phyloP scores from a whole-genome alignment of 2,888 invertebrate species.

The Orchesellides sinensis region DNA sequence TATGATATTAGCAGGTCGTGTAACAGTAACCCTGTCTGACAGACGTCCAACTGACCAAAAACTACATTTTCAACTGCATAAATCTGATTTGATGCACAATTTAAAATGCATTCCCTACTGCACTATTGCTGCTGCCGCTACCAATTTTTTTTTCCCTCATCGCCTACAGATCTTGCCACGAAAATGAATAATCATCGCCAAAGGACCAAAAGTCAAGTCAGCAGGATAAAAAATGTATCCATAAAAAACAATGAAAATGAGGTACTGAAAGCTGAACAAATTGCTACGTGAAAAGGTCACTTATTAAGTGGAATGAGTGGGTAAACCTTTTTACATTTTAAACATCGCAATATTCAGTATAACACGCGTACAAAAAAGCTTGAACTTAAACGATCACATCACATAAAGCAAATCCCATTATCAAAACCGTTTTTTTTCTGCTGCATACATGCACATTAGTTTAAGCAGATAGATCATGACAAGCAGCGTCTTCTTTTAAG shows the following conservation, averaged over 20 bases:
- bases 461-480: slow-evolving; percentile 30
- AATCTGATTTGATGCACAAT: neutral
- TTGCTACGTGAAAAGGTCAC: slow-evolving; percentile 23
- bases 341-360: neutral
- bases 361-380: neutral
- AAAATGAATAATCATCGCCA: slow-evolving; percentile 11
- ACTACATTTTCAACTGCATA: neutral
- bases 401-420: slow-evolving; percentile 31
- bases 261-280: slow-evolving; percentile 36
- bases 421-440: slow-evolving; percentile 20
- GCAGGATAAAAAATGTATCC: slow-evolving; percentile 20
- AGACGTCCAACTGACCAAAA: slow-evolving; percentile 21
- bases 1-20: neutral
- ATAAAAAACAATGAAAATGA: slow-evolving; percentile 11
- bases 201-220: slow-evolving; percentile 19
- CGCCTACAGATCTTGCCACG: neutral
- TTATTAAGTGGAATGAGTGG: slow-evolving; percentile 12
- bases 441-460: slow-evolving; percentile 4
- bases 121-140: neutral
- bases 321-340: slow-evolving; percentile 6
- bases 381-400: neutral
- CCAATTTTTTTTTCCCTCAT: neutral
- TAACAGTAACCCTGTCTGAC: slow-evolving; percentile 21
- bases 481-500: neutral
- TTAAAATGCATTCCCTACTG: slow-evolving; percentile 10